Evolutionary conservation across 2,888 invertebrate species (phyloP).

Genomic region (Meloe dianella): DNA sequence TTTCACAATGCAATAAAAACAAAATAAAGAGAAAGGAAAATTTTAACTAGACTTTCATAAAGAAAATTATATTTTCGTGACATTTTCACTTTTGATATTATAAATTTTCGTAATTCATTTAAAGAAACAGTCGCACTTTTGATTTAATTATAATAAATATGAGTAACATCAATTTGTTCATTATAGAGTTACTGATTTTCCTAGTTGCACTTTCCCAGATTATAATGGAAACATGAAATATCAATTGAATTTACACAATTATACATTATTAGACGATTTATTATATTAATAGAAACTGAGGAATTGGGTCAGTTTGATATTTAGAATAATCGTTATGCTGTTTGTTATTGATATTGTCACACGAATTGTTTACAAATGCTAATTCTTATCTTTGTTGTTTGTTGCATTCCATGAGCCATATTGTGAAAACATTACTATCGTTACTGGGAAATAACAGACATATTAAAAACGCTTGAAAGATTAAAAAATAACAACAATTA

Average conservation of each 20-base stretch:
- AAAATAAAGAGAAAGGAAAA: slow-evolving; percentile 8
- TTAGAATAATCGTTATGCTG: slow-evolving; percentile 47
- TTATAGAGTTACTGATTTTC: neutral
- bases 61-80: neutral
- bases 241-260: too few species aligned
- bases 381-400: slow-evolving; percentile 21
- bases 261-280: neutral
- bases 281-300: neutral
- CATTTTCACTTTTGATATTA: neutral
- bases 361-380: slow-evolving; percentile 34
- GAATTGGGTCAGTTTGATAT: slow-evolving; percentile 28
- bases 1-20: neutral
- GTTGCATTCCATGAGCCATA: slow-evolving; percentile 1
- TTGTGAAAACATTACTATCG: neutral
- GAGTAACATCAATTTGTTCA: neutral
- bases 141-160: neutral
- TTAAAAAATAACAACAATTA: neutral
- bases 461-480: neutral
- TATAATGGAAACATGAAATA: neutral
- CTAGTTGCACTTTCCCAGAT: neutral
- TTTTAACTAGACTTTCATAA: neutral
- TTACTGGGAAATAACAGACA: neutral
- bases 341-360: slow-evolving; percentile 37
- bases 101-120: neutral
- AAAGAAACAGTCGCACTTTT: neutral